Evolutionary conservation across 2,888 invertebrate genomes (phyloP), one percentile per base, ranked within the genome.

Genomic region (Caenorhabditis imperialis): DNA sequence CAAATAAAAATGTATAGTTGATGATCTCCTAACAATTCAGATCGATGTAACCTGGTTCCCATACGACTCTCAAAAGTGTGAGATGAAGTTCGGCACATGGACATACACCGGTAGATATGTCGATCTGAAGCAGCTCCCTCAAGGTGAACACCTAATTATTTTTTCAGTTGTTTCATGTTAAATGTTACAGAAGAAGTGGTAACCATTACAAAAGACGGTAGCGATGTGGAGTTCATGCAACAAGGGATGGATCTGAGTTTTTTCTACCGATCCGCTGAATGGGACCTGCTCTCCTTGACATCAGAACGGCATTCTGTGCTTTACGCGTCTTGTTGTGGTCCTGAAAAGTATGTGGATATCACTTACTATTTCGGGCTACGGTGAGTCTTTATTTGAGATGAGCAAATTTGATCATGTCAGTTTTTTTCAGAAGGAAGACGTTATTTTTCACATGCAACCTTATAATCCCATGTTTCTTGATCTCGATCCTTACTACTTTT

Each of bases 51-150:
- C 82, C 4, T 88, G 85, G 85, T 88, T 88, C 44, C 88, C 88
- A 0, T 88, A 86, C 69, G 88, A 88, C 51, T 75, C 76, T 7
- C 88, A 88, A 40, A 70, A 81, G 30, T 88, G 88, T 76, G 75
- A 81, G 25, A 88, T 88, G 88, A 88, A 88, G 57, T 88, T 88
- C 57, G 88, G 88, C 2, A 86, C 86, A 1, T 88, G 88, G 88
- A 86, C 86, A 0, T 88, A 88, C 67, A 88, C 88, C 8, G 85
- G 84, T 79, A 30, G 77, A 70, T 84, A 82, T 70, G 85, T 85
- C 3, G 85, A 85, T 57, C 63, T 85, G 63, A 77, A 78, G 35
- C 83, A 84, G 22, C 69, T 84, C 14, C 81, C 82, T 0, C 81
- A 81, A 76, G 77, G 77, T 77, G 10, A 38, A 7, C 1, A 14